Evolutionary conservation across 2,888 invertebrate genomes (phyloP).

Genomic region (Neria commutata): DNA sequence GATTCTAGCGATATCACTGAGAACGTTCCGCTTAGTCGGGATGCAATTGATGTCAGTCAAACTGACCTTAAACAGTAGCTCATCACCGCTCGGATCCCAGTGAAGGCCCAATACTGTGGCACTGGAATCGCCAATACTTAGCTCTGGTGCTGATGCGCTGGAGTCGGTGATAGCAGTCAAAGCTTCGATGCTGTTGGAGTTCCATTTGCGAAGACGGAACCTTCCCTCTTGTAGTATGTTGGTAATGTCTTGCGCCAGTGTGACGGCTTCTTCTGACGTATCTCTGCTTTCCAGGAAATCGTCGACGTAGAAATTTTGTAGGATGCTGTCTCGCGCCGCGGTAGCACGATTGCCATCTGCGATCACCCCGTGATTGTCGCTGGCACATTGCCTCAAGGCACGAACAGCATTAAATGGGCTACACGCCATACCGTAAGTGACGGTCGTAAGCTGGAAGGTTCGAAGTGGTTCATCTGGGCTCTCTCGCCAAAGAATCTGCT

Average conservation of each 20-base stretch:
- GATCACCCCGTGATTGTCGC: neutral
- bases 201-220: neutral
- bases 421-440: neutral
- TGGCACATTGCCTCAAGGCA: neutral
- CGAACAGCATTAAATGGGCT: slow-evolving; percentile 5
- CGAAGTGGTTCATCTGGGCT: neutral
- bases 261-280: neutral
- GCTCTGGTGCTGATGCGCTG: neutral
- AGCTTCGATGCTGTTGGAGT: neutral
- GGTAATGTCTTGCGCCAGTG: neutral
- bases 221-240: neutral
- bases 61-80: neutral
- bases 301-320: neutral
- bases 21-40: neutral
- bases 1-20: neutral
- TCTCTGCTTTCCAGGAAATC: neutral
- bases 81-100: neutral
- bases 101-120: neutral
- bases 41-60: too few species aligned
- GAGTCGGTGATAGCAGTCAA: too few species aligned
- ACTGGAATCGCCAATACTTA: neutral
- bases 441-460: neutral
- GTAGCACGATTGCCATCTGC: neutral
- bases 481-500: neutral
- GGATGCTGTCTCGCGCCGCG: neutral